Conservation (phyloP, 2,888 invertebrate species). For the Aphidoletes aphidimyza region DNA sequence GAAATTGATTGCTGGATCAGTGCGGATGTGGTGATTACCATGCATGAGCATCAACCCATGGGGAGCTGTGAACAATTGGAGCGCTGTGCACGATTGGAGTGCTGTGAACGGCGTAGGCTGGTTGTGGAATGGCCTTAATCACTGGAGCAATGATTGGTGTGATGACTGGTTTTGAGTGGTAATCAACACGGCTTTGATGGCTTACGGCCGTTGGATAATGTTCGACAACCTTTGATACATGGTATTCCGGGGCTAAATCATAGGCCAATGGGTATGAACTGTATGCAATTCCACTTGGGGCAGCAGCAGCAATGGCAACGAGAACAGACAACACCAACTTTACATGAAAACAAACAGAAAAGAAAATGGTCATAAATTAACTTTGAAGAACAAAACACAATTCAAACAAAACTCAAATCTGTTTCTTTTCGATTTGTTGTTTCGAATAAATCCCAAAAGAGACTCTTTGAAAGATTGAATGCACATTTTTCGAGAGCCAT, state of each 20-base stretch:
- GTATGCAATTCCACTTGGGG: conserved; percentile 60
- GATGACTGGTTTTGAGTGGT: conserved; percentile 62
- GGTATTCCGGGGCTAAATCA: conserved; percentile 21
- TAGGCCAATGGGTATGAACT: conserved; percentile 55
- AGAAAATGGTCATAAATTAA: background rate
- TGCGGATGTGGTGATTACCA: background rate
- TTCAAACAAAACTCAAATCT: background rate
- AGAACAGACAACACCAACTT: conserved; percentile 74
- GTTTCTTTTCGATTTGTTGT: background rate
- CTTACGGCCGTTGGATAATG: conserved; percentile 68
- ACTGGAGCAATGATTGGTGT: conserved; percentile 56
- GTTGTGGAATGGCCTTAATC: conserved; percentile 37
- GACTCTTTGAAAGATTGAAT: background rate
- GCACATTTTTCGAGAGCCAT: background rate
- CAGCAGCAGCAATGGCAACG: conserved; percentile 70
- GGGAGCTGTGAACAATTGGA: conserved; percentile 1
- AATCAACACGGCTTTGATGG: conserved; percentile 69
- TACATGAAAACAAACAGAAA: conserved; percentile 55
- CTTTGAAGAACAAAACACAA: background rate
- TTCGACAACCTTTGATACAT: conserved; percentile 61
- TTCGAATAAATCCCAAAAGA: too few species aligned
- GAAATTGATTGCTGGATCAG: conserved; percentile 24
- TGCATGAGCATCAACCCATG: conserved; percentile 40
- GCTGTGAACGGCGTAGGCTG: conserved; percentile 57
- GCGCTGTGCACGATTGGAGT: conserved; percentile 58